Evolutionary conservation across 2,888 invertebrate species (phyloP).

Genomic region (Rhynchonema sp.): DNA sequence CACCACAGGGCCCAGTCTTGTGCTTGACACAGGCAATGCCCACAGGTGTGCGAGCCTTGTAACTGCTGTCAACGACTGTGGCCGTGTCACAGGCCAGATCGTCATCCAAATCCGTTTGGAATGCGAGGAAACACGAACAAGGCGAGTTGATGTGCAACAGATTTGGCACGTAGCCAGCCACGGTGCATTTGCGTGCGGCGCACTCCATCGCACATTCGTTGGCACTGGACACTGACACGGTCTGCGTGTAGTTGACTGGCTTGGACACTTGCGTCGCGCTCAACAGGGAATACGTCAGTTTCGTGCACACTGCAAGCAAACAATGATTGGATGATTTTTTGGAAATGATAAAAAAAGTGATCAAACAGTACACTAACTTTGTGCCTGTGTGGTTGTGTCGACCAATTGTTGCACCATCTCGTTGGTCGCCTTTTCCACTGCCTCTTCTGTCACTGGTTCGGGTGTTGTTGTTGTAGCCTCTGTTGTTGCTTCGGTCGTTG

Average conservation of each 20-base stretch:
- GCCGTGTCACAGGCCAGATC: background rate
- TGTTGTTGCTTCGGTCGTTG: background rate
- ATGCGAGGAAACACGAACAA: background rate
- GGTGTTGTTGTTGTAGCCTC: background rate
- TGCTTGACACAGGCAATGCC: background rate
- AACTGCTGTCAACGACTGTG: background rate
- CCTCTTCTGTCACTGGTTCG: background rate
- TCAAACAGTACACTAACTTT: too few relatives aligned
- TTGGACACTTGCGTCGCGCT: background rate
- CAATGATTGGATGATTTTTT: too few relatives aligned
- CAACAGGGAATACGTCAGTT: background rate
- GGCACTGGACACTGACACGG: background rate
- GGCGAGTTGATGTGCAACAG: background rate
- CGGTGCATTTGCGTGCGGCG: background rate
- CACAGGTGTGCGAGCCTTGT: background rate
- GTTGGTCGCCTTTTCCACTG: background rate
- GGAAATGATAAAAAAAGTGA: too few relatives aligned
- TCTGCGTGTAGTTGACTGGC: background rate
- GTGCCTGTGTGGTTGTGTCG: too few relatives aligned
- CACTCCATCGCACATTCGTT: background rate
- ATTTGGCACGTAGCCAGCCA: background rate
- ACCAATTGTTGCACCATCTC: too few relatives aligned
- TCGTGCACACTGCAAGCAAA: too few relatives aligned
- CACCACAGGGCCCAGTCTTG: too few relatives aligned
- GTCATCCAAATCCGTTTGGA: background rate